Percentiles rank a stretch among this genome's conserved stretches.
Conservation (phyloP, 2,113 vertebrate species). For the Heliornis fulica region DNA sequence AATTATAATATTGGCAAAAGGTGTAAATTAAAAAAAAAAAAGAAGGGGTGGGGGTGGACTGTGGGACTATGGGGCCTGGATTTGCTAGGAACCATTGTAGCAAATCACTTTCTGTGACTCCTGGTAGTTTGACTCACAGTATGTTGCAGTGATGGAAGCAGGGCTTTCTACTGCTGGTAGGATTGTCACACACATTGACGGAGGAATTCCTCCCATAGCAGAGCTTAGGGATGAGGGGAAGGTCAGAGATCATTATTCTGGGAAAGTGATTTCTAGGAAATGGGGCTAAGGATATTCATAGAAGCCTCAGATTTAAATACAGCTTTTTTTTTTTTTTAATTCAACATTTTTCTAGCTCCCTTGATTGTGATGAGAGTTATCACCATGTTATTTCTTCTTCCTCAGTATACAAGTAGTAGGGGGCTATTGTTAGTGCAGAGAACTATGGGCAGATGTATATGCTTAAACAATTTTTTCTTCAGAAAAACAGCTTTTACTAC, state of each 20-base stretch:
- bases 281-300: neutral
- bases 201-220: neutral
- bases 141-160: neutral
- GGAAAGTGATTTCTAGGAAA: neutral
- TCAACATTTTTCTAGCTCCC: neutral
- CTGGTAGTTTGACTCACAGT: neutral
- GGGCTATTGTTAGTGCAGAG: neutral
- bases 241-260: neutral
- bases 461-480: neutral
- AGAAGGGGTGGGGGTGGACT: accelerated
- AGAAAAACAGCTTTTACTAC: neutral
- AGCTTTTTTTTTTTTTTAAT: neutral
- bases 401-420: neutral
- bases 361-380: neutral
- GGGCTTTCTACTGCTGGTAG: accelerated
- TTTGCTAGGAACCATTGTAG: neutral
- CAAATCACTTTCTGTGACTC: neutral
- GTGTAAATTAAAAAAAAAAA: neutral
- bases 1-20: constrained; percentile 14
- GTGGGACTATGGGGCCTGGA: neutral
- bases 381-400: neutral
- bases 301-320: neutral
- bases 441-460: neutral
- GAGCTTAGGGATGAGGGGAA: neutral
- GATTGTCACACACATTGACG: neutral